Evolutionary conservation across 1,140 invertebrate genomes (phyloP).

Genomic region (Manduca sexta): DNA sequence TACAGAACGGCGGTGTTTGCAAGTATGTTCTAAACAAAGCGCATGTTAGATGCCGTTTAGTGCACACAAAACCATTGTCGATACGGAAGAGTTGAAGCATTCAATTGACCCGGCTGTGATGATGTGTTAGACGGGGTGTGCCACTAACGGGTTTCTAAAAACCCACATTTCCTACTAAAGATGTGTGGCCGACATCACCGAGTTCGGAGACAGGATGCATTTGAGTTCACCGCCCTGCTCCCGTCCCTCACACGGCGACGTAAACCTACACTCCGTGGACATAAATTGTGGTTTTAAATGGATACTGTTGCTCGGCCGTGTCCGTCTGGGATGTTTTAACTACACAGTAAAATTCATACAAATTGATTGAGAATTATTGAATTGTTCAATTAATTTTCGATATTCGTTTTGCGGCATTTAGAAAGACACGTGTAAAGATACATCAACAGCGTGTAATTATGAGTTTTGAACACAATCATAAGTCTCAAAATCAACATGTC

Average conservation of each 20-base stretch:
- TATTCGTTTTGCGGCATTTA: too few species aligned
- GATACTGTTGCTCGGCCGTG: conserved; percentile 2
- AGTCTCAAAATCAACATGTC: conserved; percentile 16
- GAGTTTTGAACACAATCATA: too few species aligned
- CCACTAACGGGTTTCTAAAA: conserved; percentile 56
- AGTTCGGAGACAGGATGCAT: conserved; percentile 54
- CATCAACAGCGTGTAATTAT: too few species aligned
- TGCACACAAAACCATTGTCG: conserved; percentile 19
- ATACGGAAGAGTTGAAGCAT: conserved; percentile 11
- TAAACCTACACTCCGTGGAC: conserved; percentile 43
- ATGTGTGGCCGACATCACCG: conserved; percentile 39
- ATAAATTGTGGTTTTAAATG: conserved; percentile 46
- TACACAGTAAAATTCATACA: background rate
- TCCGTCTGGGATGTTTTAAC: background rate
- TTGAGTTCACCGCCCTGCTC: conserved; percentile 51
- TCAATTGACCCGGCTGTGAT: conserved; percentile 42
- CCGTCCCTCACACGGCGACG: conserved; percentile 24
- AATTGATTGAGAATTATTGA: too few species aligned
- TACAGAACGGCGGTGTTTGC: conserved; percentile 13
- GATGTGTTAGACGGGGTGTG: conserved; percentile 37
- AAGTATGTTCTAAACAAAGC: conserved; percentile 18
- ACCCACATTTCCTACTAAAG: conserved; percentile 61
- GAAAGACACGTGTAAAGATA: too few species aligned
- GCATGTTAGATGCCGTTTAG: conserved; percentile 5
- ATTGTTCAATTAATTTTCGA: too few species aligned